phyloP scores from a whole-genome alignment of 2,113 vertebrate species.

The Sylvietta virens region DNA sequence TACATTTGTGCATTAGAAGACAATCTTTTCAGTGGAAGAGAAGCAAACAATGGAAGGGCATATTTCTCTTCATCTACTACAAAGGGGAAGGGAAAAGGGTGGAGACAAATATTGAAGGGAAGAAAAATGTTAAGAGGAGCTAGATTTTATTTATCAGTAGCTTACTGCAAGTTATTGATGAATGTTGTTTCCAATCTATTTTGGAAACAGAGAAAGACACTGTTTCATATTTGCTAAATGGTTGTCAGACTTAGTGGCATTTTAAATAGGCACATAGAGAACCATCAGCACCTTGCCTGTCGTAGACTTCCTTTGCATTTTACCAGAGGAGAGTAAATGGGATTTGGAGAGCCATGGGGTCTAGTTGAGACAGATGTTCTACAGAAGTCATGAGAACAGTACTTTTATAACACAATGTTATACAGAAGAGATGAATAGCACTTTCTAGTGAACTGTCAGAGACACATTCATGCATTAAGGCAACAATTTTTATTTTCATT shows the following conservation, averaged over 20 bases:
- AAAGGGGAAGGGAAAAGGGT: neutral
- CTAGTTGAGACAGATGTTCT: neutral
- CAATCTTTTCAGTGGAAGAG: neutral
- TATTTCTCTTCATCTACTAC: neutral
- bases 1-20: neutral
- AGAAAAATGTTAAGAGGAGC: neutral
- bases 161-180: neutral
- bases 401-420: neutral
- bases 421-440: neutral
- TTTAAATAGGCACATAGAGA: neutral
- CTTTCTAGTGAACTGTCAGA: neutral
- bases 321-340: neutral
- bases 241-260: neutral
- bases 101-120: neutral
- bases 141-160: neutral
- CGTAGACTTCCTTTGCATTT: neutral
- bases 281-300: neutral
- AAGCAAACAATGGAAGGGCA: neutral
- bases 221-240: neutral
- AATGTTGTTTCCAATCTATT: neutral
- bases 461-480: rapidly evolving
- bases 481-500: neutral
- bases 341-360: neutral
- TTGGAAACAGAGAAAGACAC: neutral
- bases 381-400: neutral